A percentile compares a stretch with the other conserved stretches of the same genome.
Evolutionary conservation across 2,797 vertebrate genomes (phyloP).

Genomic region (Megaceryle alcyon): DNA sequence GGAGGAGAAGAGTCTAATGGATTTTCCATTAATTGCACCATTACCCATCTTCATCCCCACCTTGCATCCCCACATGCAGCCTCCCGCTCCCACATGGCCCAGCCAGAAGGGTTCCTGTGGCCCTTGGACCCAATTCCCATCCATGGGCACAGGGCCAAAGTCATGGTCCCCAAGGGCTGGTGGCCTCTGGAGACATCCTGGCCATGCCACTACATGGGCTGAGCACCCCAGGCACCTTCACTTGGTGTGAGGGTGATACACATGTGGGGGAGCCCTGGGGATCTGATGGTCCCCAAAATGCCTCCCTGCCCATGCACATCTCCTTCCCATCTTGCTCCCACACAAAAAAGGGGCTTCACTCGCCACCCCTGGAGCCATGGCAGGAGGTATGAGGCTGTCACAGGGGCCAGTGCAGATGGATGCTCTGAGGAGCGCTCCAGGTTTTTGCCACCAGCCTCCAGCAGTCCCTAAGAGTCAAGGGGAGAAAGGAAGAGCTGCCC

Average conservation of each 20-base stretch:
- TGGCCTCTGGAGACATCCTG: neutral
- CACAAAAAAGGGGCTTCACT: neutral
- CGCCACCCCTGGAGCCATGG: neutral
- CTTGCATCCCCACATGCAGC: neutral
- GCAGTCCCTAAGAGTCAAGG: neutral
- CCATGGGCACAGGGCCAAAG: rapidly evolving
- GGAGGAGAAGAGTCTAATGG: slow-evolving; percentile 73
- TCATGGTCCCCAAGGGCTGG: neutral
- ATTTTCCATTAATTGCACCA: slow-evolving; percentile 79
- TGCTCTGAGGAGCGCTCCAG: neutral
- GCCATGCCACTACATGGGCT: rapidly evolving
- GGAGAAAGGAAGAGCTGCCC: neutral
- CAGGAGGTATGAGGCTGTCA: rapidly evolving
- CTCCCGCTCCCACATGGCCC: neutral
- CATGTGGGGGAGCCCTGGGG: rapidly evolving
- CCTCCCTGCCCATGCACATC: neutral
- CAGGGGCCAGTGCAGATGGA: rapidly evolving
- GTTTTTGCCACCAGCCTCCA: neutral
- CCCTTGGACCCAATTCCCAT: neutral
- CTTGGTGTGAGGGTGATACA: neutral
- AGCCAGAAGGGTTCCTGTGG: neutral
- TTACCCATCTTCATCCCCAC: slow-evolving; percentile 66
- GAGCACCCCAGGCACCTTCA: neutral
- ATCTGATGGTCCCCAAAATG: rapidly evolving
- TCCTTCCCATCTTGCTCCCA: neutral